phyloP scores from a whole-genome alignment of 1,140 invertebrate genomes.

The Melitaea cinxia region DNA sequence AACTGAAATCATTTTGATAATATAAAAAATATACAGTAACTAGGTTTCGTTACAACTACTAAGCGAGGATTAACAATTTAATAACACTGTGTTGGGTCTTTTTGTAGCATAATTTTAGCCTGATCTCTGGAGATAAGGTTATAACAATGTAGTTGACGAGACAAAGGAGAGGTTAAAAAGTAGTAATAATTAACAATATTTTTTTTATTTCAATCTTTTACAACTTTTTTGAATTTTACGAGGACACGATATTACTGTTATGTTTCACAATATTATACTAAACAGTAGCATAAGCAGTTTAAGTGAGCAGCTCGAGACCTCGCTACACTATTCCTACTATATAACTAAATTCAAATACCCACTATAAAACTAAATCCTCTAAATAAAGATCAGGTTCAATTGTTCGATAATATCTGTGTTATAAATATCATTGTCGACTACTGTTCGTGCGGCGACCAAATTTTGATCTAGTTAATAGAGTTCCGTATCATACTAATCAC shows the following conservation, averaged over 20 bases:
- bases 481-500: conserved; percentile 21
- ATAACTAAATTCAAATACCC: too few relatives aligned
- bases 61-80: conserved; percentile 17
- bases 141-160: neutral
- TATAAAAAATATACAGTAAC: too few relatives aligned
- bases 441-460: conserved; percentile 3
- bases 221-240: too few relatives aligned
- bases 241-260: too few relatives aligned
- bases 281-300: too few relatives aligned
- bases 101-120: conserved; percentile 19
- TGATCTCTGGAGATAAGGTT: conserved; percentile 8
- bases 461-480: conserved; percentile 9
- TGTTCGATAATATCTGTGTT: neutral
- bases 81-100: conserved; percentile 19
- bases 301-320: too few relatives aligned
- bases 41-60: neutral
- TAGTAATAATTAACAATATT: too few relatives aligned
- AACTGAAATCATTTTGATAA: too few relatives aligned
- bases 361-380: neutral
- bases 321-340: too few relatives aligned
- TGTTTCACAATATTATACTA: too few relatives aligned
- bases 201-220: too few relatives aligned
- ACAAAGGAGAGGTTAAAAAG: neutral
- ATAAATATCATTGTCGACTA: neutral
- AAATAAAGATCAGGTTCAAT: neutral